Conservation (phyloP, 2,113 vertebrate genomes). For the Motacilla alba region DNA sequence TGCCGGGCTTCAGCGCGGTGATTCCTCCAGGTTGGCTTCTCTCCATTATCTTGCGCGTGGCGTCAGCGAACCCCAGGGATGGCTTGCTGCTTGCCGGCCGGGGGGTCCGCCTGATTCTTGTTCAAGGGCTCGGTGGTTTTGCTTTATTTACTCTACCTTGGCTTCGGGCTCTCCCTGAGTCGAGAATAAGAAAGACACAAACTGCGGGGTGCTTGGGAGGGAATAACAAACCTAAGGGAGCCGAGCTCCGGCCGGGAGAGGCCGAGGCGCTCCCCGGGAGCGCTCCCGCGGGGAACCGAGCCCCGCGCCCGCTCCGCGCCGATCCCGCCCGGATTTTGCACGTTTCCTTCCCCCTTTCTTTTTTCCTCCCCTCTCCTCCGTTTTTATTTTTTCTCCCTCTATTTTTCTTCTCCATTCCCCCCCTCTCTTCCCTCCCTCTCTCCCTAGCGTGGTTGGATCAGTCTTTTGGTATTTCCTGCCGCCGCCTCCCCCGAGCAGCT, state of each 20-base stretch:
- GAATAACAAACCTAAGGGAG: not conserved
- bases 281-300: not conserved
- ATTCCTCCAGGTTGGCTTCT: not conserved
- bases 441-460: slow-evolving; percentile 50
- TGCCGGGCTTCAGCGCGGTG: not conserved
- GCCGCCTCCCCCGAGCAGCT: slow-evolving; percentile 43
- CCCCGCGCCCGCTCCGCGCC: not conserved
- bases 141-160: not conserved
- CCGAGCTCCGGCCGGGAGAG: not conserved
- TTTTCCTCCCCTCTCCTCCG: not conserved
- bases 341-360: not conserved
- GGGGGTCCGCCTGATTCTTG: not conserved
- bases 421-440: slow-evolving; percentile 3
- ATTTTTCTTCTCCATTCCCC: not conserved
- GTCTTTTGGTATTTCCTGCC: slow-evolving; percentile 69
- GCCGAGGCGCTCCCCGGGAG: not conserved
- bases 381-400: not conserved
- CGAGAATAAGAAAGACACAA: not conserved
- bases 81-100: not conserved
- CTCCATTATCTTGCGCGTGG: not conserved
- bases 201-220: not conserved
- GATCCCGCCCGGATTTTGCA: slow-evolving; percentile 56
- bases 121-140: not conserved
- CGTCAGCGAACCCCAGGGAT: not conserved
- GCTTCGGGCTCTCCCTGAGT: not conserved